These are phyloP conservation scores for Panurus biarmicus DNA, from an alignment of 2,113 vertebrate genomes.

Conservation along the genomic window DNA sequence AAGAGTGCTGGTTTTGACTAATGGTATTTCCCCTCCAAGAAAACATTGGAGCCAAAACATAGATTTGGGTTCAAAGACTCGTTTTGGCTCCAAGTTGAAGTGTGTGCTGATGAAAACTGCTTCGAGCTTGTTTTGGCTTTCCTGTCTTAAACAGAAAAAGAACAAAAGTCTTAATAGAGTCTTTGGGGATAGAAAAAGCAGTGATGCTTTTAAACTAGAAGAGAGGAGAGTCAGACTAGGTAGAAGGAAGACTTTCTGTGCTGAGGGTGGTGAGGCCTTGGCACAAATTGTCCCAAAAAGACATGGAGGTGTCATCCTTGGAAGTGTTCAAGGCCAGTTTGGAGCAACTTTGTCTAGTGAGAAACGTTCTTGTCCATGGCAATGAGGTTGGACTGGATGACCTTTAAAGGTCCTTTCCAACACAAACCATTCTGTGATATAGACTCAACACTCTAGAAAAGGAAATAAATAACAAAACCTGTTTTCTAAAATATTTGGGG, in stretches of 20 bases:
- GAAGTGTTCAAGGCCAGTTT: neutral
- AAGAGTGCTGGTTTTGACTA: neutral
- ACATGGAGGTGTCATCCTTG: neutral
- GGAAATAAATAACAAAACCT: no score
- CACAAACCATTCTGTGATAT: neutral
- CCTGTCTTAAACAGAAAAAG: neutral
- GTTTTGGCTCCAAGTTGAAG: neutral
- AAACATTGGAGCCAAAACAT: neutral
- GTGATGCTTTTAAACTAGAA: neutral
- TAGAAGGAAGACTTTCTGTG: rapidly evolving
- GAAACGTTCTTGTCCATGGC: no score
- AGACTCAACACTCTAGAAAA: neutral
- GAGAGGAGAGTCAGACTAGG: neutral
- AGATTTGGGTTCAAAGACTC: neutral
- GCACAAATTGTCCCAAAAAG: neutral
- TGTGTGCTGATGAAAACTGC: neutral
- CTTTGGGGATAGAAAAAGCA: neutral
- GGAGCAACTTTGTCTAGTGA: neutral
- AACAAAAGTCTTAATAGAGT: neutral
- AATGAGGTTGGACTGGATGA: no score
- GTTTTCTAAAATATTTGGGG: neutral
- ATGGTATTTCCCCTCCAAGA: neutral
- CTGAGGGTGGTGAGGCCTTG: rapidly evolving
- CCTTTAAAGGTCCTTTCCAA: no score
- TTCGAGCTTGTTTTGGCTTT: neutral